phyloP scores from a whole-genome alignment of 2,797 vertebrate genomes.

The Alectoris magna region DNA sequence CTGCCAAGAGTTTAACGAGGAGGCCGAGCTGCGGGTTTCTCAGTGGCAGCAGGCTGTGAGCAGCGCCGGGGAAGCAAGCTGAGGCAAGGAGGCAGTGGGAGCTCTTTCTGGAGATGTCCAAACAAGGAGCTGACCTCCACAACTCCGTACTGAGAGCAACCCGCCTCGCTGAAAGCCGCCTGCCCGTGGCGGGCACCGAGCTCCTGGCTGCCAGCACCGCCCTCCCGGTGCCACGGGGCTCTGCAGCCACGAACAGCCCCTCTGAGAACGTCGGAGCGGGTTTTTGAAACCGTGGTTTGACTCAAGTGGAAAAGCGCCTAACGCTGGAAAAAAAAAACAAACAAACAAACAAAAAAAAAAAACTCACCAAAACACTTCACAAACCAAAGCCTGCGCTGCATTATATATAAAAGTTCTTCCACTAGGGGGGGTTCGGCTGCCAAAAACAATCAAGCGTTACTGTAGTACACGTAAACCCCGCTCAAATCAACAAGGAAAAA shows the following conservation, averaged over 20 bases:
- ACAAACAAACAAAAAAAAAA: too few species aligned
- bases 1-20: neutral
- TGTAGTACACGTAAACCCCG: neutral
- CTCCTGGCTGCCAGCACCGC: neutral
- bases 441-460: neutral
- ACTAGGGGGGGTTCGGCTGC: neutral
- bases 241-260: fast-evolving
- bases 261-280: neutral
- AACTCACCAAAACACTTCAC: neutral
- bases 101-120: slow-evolving; percentile 26
- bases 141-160: neutral
- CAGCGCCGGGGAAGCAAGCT: neutral
- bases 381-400: neutral
- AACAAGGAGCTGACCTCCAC: slow-evolving; percentile 46
- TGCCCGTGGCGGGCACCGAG: neutral
- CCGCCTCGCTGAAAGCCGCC: neutral
- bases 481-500: neutral
- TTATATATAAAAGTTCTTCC: neutral
- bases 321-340: neutral
- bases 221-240: fast-evolving
- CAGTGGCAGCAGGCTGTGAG: neutral
- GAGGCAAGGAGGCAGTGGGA: neutral
- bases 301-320: neutral
- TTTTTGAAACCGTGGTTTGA: neutral
- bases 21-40: neutral